Evolutionary conservation across 2,888 invertebrate species (phyloP).

Genomic region (Conchocele bisecta): DNA sequence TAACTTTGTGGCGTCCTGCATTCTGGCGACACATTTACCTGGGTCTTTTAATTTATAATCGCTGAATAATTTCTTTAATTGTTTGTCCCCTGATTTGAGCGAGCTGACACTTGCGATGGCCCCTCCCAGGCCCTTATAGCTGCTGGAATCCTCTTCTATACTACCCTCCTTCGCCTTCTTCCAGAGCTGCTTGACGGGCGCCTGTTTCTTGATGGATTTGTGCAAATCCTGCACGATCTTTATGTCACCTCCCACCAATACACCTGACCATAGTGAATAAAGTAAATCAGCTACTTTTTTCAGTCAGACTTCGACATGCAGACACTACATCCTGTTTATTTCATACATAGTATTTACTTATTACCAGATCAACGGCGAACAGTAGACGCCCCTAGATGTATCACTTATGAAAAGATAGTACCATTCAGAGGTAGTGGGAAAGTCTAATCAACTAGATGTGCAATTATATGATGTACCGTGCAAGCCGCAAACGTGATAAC

Average conservation of each 20-base stretch:
- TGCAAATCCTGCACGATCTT: slow-evolving; percentile 66
- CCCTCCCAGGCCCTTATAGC: slow-evolving; percentile 66
- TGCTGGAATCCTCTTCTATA: slow-evolving; percentile 43
- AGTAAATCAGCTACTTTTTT: neutral
- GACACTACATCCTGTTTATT: no score
- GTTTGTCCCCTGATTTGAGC: slow-evolving; percentile 54
- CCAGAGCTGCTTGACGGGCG: slow-evolving; percentile 65
- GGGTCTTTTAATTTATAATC: slow-evolving; percentile 54
- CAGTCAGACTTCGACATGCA: neutral
- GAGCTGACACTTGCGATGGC: slow-evolving; percentile 60
- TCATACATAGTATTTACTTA: no score
- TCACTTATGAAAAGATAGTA: no score
- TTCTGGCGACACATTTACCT: slow-evolving; percentile 40
- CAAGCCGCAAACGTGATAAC: no score
- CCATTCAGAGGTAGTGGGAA: no score
- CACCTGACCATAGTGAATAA: slow-evolving; percentile 52
- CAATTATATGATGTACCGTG: no score
- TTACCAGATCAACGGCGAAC: no score
- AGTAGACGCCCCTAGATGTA: no score
- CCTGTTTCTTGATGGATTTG: slow-evolving; percentile 68
- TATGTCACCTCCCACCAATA: slow-evolving; percentile 66
- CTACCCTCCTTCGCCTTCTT: slow-evolving; percentile 54
- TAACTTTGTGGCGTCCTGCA: slow-evolving; percentile 64
- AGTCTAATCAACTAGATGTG: no score
- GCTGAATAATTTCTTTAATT: slow-evolving; percentile 62